Evolutionary conservation across 1,140 invertebrate genomes (phyloP), one percentile per base, ranked within the genome.

Genomic region (Tetraneura akinire): DNA sequence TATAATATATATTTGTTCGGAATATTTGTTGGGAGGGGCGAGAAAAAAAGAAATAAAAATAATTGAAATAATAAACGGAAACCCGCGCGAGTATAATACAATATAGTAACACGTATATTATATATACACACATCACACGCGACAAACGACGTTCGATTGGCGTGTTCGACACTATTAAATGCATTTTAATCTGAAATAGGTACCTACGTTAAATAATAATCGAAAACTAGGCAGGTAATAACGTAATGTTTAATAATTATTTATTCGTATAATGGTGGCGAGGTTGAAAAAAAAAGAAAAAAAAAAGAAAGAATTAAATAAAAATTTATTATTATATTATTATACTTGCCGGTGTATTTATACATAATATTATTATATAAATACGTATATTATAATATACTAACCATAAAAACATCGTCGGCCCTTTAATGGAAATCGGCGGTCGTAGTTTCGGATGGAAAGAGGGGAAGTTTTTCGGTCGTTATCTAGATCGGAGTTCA

Each of bases 161-260:
- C 71, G 71, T 74, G 71, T 74, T 74, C 26, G 26, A 74, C 71
- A 74, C 71, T 51, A 74, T 74, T 74, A 74, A 74, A 55, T n/a
- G n/a, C n/a, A n/a, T n/a, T n/a, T n/a, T n/a, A n/a, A n/a, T n/a
- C n/a, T n/a, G n/a, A n/a, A n/a, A n/a, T n/a, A n/a, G n/a, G n/a
- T n/a, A n/a, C n/a, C n/a, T n/a, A n/a, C n/a, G n/a, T n/a, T n/a
- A n/a, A n/a, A n/a, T n/a, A n/a, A n/a, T n/a, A n/a, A n/a, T n/a
- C n/a, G n/a, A n/a, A n/a, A n/a, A n/a, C n/a, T n/a, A n/a, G n/a
- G n/a, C n/a, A n/a, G n/a, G n/a, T n/a, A n/a, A n/a, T n/a, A n/a
- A n/a, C n/a, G n/a, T n/a, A n/a, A n/a, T n/a, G n/a, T n/a, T n/a
- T n/a, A n/a, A n/a, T n/a, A n/a, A n/a, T n/a, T n/a, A n/a, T n/a